These are phyloP conservation scores for Xiphophorus birchmanni DNA, from an alignment of 2,797 vertebrate genomes.

Conservation along the genomic window DNA sequence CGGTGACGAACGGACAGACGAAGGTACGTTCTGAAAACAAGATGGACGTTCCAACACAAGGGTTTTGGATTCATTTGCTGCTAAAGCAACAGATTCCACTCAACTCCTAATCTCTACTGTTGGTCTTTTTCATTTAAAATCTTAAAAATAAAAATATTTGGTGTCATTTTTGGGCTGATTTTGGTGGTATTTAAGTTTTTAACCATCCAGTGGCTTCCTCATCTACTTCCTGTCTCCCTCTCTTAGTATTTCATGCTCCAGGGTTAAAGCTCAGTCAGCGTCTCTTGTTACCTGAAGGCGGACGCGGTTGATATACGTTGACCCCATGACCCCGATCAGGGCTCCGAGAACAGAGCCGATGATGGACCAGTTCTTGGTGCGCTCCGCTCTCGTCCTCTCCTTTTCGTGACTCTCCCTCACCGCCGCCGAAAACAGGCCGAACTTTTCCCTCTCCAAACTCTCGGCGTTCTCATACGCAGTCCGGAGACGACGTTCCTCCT, in stretches of 20 bases:
- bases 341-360: conserved; percentile 94
- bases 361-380: conserved; percentile 98
- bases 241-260: background rate
- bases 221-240: background rate
- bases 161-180: background rate
- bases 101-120: background rate
- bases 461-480: conserved; percentile 84
- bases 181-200: background rate
- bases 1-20: too few species aligned
- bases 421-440: conserved; percentile 90
- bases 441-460: conserved; percentile 90
- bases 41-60: background rate
- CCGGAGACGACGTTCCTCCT: conserved; percentile 93
- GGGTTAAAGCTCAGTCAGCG: background rate
- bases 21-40: background rate
- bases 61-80: background rate
- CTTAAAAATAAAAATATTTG: background rate
- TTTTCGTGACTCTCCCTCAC: conserved; percentile 97
- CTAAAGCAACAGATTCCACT: background rate
- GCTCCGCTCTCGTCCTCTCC: conserved; percentile 91
- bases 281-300: conserved; percentile 80
- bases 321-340: conserved; percentile 95
- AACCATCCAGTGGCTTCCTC: background rate
- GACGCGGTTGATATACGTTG: conserved; percentile 94
- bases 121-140: background rate